Evolutionary conservation across 2,113 vertebrate species (phyloP).

Genomic region (Pygathrix nemaeus): DNA sequence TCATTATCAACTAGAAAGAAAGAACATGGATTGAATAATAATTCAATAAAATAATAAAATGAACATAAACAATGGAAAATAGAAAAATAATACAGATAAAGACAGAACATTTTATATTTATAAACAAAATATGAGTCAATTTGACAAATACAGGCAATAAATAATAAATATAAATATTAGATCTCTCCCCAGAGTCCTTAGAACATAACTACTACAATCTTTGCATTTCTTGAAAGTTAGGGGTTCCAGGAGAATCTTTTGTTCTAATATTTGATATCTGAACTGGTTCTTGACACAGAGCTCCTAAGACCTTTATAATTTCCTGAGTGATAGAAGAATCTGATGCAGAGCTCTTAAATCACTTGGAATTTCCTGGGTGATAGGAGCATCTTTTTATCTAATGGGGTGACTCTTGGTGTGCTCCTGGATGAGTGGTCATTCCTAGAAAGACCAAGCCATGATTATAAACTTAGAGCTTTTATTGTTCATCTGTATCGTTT

Average conservation of each 20-base stretch:
- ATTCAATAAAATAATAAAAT: not conserved
- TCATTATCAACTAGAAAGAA: not conserved
- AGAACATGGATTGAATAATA: not conserved
- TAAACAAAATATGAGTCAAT: not conserved
- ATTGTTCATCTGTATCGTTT: not conserved
- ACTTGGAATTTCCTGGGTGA: not conserved
- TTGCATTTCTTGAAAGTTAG: not conserved
- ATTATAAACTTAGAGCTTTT: not conserved
- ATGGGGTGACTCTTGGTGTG: not conserved
- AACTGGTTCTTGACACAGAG: not conserved
- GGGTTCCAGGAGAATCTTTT: not conserved
- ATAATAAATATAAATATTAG: not conserved
- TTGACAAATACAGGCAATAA: not conserved
- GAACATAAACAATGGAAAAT: not conserved
- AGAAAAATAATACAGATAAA: not conserved
- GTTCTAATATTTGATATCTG: not conserved
- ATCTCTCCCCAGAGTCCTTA: not conserved
- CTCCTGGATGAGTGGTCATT: too few relatives aligned
- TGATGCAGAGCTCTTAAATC: not conserved
- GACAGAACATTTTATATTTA: not conserved
- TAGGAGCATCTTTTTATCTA: not conserved
- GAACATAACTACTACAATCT: not conserved
- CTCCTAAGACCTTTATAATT: not conserved
- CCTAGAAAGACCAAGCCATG: not conserved
- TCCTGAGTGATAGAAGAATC: not conserved